phyloP scores from a whole-genome alignment of 2,888 invertebrate species.

The Incurvaria masculella region DNA sequence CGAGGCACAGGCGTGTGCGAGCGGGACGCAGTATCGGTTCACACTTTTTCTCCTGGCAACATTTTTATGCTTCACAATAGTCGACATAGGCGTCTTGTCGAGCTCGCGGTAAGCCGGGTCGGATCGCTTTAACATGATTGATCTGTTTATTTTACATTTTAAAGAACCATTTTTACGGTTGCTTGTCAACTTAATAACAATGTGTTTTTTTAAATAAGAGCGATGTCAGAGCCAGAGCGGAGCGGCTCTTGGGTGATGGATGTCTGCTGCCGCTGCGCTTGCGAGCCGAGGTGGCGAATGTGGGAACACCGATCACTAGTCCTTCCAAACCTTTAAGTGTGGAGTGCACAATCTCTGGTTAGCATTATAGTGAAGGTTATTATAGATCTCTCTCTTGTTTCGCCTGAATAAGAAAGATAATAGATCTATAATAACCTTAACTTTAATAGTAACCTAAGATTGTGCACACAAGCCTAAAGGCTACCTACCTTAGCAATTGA shows the following conservation, averaged over 20 bases:
- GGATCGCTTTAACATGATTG: conserved; percentile 57
- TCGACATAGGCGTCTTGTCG: conserved; percentile 56
- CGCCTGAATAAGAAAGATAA: too few species aligned
- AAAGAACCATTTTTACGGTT: conserved; percentile 57
- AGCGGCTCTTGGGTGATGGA: not conserved
- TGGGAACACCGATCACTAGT: too few species aligned
- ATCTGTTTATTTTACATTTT: conserved; percentile 59
- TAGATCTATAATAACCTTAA: too few species aligned
- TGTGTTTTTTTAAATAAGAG: conserved; percentile 54
- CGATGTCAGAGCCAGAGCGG: conserved; percentile 12
- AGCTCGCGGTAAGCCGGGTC: conserved; percentile 49
- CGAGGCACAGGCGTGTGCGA: too few species aligned
- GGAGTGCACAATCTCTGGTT: too few species aligned
- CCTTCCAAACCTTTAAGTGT: too few species aligned
- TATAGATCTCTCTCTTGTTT: too few species aligned
- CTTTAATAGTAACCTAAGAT: too few species aligned
- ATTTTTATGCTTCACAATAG: conserved; percentile 55
- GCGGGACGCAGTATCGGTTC: conserved; percentile 34
- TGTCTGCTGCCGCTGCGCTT: not conserved
- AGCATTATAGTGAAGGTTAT: too few species aligned
- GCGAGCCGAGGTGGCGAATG: not conserved
- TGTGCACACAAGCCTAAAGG: too few species aligned
- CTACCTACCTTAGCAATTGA: too few species aligned
- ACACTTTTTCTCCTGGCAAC: conserved; percentile 39
- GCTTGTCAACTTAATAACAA: conserved; percentile 58